Conservation (phyloP, 35 echinoderm and acorn worm genomes). For the Antedon bifida region DNA sequence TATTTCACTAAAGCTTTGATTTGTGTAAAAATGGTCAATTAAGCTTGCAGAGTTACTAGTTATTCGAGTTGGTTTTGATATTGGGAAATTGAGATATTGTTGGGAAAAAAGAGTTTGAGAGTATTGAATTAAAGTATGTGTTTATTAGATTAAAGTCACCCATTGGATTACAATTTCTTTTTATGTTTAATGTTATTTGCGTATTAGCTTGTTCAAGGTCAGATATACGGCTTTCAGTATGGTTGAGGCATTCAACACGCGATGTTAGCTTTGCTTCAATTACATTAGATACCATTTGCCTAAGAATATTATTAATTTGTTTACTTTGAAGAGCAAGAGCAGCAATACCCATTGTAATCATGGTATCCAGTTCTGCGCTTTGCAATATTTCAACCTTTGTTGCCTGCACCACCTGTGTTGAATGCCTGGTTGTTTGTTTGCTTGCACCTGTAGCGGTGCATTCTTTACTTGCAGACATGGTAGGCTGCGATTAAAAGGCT, state of each 20-base stretch:
- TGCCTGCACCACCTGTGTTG: no score
- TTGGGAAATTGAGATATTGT: no score
- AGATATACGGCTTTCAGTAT: not conserved
- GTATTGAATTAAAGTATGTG: not conserved
- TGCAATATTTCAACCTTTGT: no score
- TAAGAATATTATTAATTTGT: not conserved
- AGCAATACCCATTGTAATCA: no score
- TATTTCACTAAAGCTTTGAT: not conserved
- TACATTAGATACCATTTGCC: not conserved
- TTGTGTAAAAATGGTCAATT: conserved; percentile 6
- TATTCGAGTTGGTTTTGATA: not conserved
- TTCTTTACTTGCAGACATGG: no score
- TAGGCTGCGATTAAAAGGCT: no score
- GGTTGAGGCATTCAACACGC: not conserved
- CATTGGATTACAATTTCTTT: not conserved
- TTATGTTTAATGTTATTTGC: not conserved
- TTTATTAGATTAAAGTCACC: not conserved
- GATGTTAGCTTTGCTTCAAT: not conserved
- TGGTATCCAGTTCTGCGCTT: no score
- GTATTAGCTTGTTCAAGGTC: not conserved
- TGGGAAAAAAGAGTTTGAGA: not conserved
- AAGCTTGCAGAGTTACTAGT: not conserved
- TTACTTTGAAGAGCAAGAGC: no score
- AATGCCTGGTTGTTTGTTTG: no score
- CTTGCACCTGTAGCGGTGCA: no score